Conservation (phyloP, 2,113 vertebrate species). For the Oryzias woworae region DNA sequence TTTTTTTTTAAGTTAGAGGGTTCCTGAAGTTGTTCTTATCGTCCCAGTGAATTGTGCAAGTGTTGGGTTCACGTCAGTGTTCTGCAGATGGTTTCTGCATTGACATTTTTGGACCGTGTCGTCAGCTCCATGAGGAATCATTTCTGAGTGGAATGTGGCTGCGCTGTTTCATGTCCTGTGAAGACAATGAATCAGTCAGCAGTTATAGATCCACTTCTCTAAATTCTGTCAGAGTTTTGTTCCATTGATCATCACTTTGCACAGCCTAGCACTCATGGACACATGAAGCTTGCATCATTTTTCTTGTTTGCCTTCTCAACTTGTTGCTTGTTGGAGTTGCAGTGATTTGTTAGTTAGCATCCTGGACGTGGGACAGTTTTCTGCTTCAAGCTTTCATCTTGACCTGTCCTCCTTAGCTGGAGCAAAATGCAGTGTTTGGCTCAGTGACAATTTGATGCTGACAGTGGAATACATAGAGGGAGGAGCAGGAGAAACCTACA, state of each 20-base stretch:
- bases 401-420: background rate
- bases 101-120: background rate
- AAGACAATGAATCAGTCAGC: slow-evolving; percentile 6
- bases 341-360: background rate
- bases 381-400: background rate
- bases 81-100: background rate
- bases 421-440: background rate
- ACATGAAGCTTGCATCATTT: no score
- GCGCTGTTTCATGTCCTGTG: slow-evolving; percentile 37
- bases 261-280: no score
- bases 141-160: slow-evolving; percentile 51
- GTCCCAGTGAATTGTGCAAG: background rate
- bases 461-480: no score
- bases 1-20: no score
- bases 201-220: slow-evolving; percentile 18
- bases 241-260: slow-evolving; percentile 2
- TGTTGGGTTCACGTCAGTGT: slow-evolving; percentile 2
- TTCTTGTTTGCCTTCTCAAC: background rate
- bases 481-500: no score
- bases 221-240: slow-evolving; percentile 12
- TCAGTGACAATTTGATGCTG: background rate
- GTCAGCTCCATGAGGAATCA: slow-evolving; percentile 42
- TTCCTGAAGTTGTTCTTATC: no score
- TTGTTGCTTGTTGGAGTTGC: no score
- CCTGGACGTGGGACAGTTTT: background rate